Evolutionary conservation across 2,113 vertebrate genomes (phyloP), one percentile per base, ranked within the genome.

Genomic region (Asarcornis scutulata): DNA sequence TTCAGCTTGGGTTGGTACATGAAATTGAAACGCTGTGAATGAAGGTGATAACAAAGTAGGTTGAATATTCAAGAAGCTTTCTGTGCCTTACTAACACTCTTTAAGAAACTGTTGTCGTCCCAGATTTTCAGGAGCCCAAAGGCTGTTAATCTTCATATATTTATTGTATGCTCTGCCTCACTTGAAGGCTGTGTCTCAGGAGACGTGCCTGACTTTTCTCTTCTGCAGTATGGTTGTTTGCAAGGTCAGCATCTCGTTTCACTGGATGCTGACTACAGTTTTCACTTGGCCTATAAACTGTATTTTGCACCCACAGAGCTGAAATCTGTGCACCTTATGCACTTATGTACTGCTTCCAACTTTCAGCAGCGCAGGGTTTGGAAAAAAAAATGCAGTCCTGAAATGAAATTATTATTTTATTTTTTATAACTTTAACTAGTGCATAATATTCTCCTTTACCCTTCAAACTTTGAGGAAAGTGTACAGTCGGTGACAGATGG

Each of bases 241-340:
- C 83, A 83, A 82, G 86, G 82, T 94, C 92, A 97, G 84, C 82
- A 88, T 56, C 96, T 95, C 42, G 53, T 58, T 76, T 91, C 46
- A 53, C n/a, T 86, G 46, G 91, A 59, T 96, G 88, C 92, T 97
- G 91, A 92, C 83, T 96, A 7, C 59, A 85, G 85, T 95, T 95
- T 96, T 86, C 79, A 77, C 59, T 82, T 73, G 88, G 94, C 92
- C 79, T 83, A 53, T 94, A 91, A 96, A 87, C 79, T 96, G 17
- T 59, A 40, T 95, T 88, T 84, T 95, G 83, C 75, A 87, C 96
- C 48, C 82, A 74, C 91, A 89, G 95, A 97, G 94, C 91, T 87
- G 95, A 97, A 96, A 95, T 96, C 89, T 97, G 87, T 96, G 93
- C 92, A 77, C 72, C 90, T 96, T 97, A 94, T 94, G 83, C 32